Evolutionary conservation across 2,113 vertebrate genomes (phyloP).

Genomic region (Petrocephalus zakoni): DNA sequence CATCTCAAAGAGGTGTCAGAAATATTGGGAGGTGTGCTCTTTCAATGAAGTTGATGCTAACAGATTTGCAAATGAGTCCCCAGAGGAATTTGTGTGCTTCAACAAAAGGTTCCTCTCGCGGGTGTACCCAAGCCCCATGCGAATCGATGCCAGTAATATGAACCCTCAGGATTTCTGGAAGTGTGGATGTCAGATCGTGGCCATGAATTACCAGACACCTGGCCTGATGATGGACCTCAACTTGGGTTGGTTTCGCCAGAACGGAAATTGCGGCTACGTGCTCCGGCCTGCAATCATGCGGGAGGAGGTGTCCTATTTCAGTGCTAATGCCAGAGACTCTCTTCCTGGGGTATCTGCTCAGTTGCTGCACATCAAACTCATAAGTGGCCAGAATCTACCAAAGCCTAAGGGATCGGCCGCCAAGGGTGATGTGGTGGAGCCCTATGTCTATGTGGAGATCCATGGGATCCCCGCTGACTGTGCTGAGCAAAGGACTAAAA

Average conservation of each 20-base stretch:
- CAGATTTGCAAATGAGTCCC: constrained; percentile 79
- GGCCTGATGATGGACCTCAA: constrained; percentile 92
- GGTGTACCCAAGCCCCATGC: constrained; percentile 82
- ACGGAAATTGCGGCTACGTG: constrained; percentile 84
- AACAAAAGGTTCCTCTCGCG: constrained; percentile 85
- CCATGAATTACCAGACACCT: constrained; percentile 87
- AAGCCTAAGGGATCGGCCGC: constrained; percentile 84
- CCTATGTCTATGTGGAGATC: constrained; percentile 84
- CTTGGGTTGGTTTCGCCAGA: constrained; percentile 82
- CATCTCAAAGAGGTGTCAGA: constrained; percentile 69
- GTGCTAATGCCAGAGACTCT: constrained; percentile 82
- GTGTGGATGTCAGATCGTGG: constrained; percentile 88
- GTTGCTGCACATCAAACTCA: constrained; percentile 83
- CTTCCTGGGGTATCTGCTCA: constrained; percentile 82
- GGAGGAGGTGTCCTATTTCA: constrained; percentile 89
- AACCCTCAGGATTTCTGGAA: constrained; percentile 94
- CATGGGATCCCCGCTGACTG: constrained; percentile 85
- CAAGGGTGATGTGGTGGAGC: constrained; percentile 86
- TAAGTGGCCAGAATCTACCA: constrained; percentile 86
- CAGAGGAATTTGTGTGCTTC: constrained; percentile 83
- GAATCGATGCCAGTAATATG: constrained; percentile 90
- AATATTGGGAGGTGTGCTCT: constrained; percentile 83
- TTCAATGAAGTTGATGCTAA: constrained; percentile 84
- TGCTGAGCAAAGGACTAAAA: constrained; percentile 84
- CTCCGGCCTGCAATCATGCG: constrained; percentile 85